Evolutionary conservation across 2,797 vertebrate genomes (phyloP), one percentile per base, ranked within the genome.

Genomic region (Psittacula echo): DNA sequence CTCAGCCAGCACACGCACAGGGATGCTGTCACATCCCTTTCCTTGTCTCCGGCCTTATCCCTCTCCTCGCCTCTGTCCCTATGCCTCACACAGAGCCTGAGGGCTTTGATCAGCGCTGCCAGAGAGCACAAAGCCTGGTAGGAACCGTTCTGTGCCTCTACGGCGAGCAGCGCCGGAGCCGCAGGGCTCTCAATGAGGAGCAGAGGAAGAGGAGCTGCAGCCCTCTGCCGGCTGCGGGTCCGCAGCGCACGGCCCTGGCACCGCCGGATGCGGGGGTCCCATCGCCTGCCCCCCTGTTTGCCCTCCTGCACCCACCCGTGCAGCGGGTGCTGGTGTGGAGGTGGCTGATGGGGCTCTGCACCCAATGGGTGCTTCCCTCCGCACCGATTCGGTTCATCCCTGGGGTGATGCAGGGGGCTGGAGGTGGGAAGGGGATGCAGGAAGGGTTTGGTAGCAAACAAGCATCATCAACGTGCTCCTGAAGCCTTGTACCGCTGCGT

Each of bases 141-240:
- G 68, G 68, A 85, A 3, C 65, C 68, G 64, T 76, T 20, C 23
- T 75, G 44, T 79, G 87, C 32, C 42, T 88, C 16, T 34, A 4
- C 1, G 3, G 45, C 0, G 10, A 83, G 50, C 67, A 39, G 50
- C 0, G 1, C 53, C 29, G 39, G 10, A 85, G 70, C 50, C 6
- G 11, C 83, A 39, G 68, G 56, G 60, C 53, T 79, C 11, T 71
- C 65, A 16, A 8, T 41, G 20, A 51, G 15, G 72, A 3, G 2
- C 27, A 0, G 60, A 78, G 92, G 80, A 74, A 93, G 66, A 90
- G 96, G 77, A 91, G 88, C 93, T 87, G 71, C 86, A 87, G 92
- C 93, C 90, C 94, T 93, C 90, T 96, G 70, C 83, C 53, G 24
- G 90, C 91, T 66, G 44, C 1, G 10, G 53, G 24, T 13, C 77